phyloP scores from a whole-genome alignment of 2,797 vertebrate genomes.

The Etheostoma nigrum region DNA sequence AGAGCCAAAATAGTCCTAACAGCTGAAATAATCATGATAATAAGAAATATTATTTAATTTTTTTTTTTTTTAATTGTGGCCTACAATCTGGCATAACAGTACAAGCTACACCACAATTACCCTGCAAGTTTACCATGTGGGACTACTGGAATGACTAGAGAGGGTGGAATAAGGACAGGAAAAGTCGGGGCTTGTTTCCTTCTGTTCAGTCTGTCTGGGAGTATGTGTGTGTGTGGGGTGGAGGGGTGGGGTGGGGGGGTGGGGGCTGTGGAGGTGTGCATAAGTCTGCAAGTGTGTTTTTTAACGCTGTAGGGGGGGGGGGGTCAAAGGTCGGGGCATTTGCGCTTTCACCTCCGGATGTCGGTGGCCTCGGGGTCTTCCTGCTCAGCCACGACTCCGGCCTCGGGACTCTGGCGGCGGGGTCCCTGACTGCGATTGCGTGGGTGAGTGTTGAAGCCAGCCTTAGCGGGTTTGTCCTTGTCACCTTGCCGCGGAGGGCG shows the following conservation, averaged over 20 bases:
- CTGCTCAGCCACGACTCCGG: constrained; percentile 87
- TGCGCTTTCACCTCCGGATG: constrained; percentile 94
- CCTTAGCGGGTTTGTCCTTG: constrained; percentile 89
- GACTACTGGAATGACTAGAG: constrained; percentile 96
- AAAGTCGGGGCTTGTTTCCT: constrained; percentile 71
- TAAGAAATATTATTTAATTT: constrained; percentile 76
- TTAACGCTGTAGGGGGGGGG: constrained; percentile 39
- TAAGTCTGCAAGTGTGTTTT: constrained; percentile 70
- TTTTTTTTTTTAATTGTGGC: constrained; percentile 69
- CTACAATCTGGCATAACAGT: constrained; percentile 87
- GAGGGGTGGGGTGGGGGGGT: constrained; percentile 20
- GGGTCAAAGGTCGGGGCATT: constrained; percentile 46
- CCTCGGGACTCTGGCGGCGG: constrained; percentile 86
- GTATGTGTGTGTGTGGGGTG: constrained; percentile 47
- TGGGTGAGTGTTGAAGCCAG: constrained; percentile 80
- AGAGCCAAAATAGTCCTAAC: constrained; percentile 83
- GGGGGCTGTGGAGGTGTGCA: constrained; percentile 39
- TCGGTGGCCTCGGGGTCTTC: constrained; percentile 91
- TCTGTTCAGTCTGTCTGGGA: constrained; percentile 81
- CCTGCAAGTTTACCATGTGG: constrained; percentile 92
- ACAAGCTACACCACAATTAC: constrained; percentile 90
- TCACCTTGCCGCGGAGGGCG: constrained; percentile 81
- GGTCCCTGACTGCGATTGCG: constrained; percentile 84
- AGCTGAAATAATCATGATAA: constrained; percentile 80
- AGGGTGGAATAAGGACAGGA: constrained; percentile 83